Percentiles rank a stretch among this genome's conserved stretches.
phyloP scores from a whole-genome alignment of 1,140 invertebrate species.

The Saccostrea cuccullata region DNA sequence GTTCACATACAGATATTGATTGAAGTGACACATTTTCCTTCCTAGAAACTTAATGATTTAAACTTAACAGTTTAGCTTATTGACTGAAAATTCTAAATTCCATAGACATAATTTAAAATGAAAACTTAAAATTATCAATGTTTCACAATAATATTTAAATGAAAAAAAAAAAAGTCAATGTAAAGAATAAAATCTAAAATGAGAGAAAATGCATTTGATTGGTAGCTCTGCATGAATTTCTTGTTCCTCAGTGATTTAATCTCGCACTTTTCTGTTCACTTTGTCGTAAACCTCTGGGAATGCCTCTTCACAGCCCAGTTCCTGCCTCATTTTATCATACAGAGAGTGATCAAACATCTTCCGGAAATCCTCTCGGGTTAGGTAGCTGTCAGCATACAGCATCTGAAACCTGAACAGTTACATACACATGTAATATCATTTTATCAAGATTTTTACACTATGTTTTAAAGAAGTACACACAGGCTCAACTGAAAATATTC shows the following conservation, averaged over 20 bases:
- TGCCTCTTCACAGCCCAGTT: constrained; percentile 83
- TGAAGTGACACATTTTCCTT: too few relatives aligned
- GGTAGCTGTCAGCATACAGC: constrained; percentile 91
- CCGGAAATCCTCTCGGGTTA: constrained; percentile 87
- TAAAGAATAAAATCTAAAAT: too few relatives aligned
- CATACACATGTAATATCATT: background rate
- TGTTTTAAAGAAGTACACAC: background rate
- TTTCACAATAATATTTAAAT: too few relatives aligned
- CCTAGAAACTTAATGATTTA: too few relatives aligned
- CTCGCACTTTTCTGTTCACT: constrained; percentile 84
- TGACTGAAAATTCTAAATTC: too few relatives aligned
- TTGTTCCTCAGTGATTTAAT: constrained; percentile 68
- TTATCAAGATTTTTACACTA: background rate
- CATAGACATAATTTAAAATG: too few relatives aligned
- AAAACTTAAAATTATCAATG: too few relatives aligned
- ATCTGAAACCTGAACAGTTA: constrained; percentile 86
- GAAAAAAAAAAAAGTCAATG: too few relatives aligned
- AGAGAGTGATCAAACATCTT: constrained; percentile 89
- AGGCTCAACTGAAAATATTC: background rate
- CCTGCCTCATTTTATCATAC: constrained; percentile 85
- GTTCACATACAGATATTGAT: too few relatives aligned
- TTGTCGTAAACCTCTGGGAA: constrained; percentile 92
- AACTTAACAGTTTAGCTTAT: too few relatives aligned
- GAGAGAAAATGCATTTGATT: background rate
- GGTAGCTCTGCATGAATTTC: background rate